Base-by-base conservation (phyloP, 2,113 vertebrate species). In the Chelonoidis abingdonii region DNA sequence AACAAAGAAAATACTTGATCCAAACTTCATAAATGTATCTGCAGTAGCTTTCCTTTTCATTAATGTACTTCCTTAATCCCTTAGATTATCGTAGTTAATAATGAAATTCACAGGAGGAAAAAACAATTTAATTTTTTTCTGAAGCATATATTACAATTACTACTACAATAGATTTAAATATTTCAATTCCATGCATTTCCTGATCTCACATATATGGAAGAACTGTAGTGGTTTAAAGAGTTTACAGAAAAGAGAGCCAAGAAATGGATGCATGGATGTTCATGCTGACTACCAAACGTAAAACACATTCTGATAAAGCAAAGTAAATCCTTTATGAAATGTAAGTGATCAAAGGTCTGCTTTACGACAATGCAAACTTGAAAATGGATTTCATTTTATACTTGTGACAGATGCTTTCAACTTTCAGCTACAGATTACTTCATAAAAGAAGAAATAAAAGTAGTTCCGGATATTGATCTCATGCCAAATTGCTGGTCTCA, bases 301-400 rank as follows among this genome's bases (percentile, higher is more conserved):
- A 82, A 69, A 69, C 79, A 14, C 49, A 80, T 10, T 65, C 16
- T 78, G 13, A 78, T 84, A 14, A 25, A 54, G 21, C 75, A 79
- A 65, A 54, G 50, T 80, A 86, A 93, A 91, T 90, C 82, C 41
- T 57, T 89, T 86, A 38, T 86, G 29, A 81, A 92, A 88, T 96
- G 95, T 21, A 81, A 35, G 57, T 17, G 84, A 84, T 80, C 56
- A 89, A 83, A 65, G 50, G 14, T 89, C 93, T 93, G 86, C 83
- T 96, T 92, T 92, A 35, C 10, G 11, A 91, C n/a, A 85, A 85
- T 83, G 82, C 29, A 95, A 84, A 93, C 86, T 90, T 87, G 87
- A 62, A 95, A 89, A 84, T 38, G 81, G 57, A 9, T 54, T 94
- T 94, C 14, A 93, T 35, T 92, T 87, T 89, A 96, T 91, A 85